These are phyloP conservation scores for Apogon talboti DNA, from an alignment of 2,797 vertebrate genomes.

Conservation along the genomic window DNA sequence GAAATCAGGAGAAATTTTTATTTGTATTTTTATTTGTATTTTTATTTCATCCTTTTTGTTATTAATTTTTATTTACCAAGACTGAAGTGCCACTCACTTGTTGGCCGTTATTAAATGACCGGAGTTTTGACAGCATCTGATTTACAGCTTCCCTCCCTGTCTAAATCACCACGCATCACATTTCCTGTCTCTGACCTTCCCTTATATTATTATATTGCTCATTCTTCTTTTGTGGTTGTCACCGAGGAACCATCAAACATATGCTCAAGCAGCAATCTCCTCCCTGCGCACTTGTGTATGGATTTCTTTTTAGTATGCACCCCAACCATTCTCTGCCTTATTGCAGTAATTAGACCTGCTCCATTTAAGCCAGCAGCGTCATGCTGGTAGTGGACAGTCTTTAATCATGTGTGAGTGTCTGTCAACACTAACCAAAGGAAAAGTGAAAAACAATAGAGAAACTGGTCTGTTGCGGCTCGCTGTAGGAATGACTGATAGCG, in stretches of 20 bases:
- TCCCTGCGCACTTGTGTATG: constrained; percentile 61
- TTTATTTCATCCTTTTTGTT: neutral
- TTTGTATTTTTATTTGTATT: neutral
- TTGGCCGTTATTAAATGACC: constrained; percentile 36
- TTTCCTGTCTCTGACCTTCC: constrained; percentile 71
- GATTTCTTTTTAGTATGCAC: constrained; percentile 70
- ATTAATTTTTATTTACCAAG: constrained; percentile 12
- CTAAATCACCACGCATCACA: constrained; percentile 68
- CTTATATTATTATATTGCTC: constrained; percentile 64
- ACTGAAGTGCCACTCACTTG: constrained; percentile 46
- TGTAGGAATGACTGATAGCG: constrained; percentile 46
- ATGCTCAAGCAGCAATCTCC: constrained; percentile 62
- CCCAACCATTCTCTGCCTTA: constrained; percentile 57
- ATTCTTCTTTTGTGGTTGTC: constrained; percentile 72
- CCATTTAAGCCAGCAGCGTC: constrained; percentile 71
- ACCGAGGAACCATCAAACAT: constrained; percentile 67
- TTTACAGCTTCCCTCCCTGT: constrained; percentile 56
- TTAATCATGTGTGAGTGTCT: constrained; percentile 75
- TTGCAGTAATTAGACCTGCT: constrained; percentile 80
- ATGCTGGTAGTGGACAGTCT: constrained; percentile 72
- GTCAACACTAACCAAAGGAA: constrained; percentile 68
- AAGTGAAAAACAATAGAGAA: constrained; percentile 60
- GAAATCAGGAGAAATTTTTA: constrained; percentile 1
- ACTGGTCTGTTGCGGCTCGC: constrained; percentile 46
- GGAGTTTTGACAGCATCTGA: constrained; percentile 63